Conservation (phyloP, 2,113 vertebrate genomes). For the Rhineura floridana region DNA sequence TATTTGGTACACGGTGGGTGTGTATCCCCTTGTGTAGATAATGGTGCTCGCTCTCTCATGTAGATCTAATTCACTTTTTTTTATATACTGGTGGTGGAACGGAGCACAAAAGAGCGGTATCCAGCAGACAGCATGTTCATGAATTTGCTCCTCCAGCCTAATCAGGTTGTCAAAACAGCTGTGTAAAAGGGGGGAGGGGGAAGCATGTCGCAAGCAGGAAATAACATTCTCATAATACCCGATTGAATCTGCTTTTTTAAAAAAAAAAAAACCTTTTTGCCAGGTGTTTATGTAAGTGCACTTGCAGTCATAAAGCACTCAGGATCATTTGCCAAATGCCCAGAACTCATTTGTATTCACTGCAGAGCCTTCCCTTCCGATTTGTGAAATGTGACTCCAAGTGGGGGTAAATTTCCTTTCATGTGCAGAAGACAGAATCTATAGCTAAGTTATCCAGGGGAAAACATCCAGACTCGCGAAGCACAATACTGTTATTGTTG, state of each 20-base stretch:
- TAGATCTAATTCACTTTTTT: too few species aligned
- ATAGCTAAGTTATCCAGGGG: not conserved
- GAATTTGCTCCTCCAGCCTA: not conserved
- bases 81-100: not conserved
- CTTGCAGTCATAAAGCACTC: not conserved
- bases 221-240: not conserved
- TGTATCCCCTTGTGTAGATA: not conserved
- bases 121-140: not conserved
- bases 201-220: too few species aligned
- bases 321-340: conserved; percentile 5
- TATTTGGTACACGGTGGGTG: not conserved
- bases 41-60: not conserved
- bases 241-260: not conserved
- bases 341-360: conserved; percentile 39
- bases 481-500: not conserved
- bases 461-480: conserved; percentile 7
- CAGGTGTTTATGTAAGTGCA: conserved; percentile 27
- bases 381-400: not conserved
- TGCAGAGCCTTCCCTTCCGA: not conserved
- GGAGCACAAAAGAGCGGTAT: too few species aligned
- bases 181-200: not conserved
- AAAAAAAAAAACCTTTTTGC: too few species aligned
- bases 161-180: not conserved
- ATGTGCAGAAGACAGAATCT: not conserved
- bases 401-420: conserved; percentile 35